Base-by-base conservation (phyloP, 2,113 vertebrate genomes). In the Hemiscyllium ocellatum region DNA sequence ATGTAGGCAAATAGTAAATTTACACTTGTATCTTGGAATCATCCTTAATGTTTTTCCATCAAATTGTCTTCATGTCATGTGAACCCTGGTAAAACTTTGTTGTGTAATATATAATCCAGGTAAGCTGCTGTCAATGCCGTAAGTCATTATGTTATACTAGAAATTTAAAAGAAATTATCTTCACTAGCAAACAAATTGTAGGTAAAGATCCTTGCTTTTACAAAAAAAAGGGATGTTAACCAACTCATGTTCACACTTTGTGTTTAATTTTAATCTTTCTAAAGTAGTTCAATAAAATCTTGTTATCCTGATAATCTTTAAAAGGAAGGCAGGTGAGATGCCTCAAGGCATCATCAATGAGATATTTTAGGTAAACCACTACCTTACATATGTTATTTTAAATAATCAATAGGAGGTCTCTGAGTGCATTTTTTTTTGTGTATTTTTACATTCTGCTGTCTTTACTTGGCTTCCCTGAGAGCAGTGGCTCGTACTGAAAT, bases 301-400 rank as follows among this genome's bases (percentile, higher is more conserved):
- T 15, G 68, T 94, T 94, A 42, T 94, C 66, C 24, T 50, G 15
- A 69, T 95, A 47, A 95, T 95, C 93, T 68, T 70, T 50, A 33
- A 8, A 33, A 68, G 29, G 66, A 50, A 70, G 68, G 42, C 68
- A 95, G 8, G 66, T 29, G 20, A 95, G 66, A 8, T 72, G 68
- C 93, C 93, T 72, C 22, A 69, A 95, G 42, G 68, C 22, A 72
- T 47, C 33, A 93, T 93, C 89, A 66, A 61, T 66, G 20, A 65
- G 33, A 66, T 50, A 50, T 17, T 95, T 69, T 95, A 95, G 70
- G 68, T 95, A 26, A 72, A 95, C 8, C 50, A 69, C 68, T 95
- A 70, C 93, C 93, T 72, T 95, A 42, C 22, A 95, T 56, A 72
- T 29, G 42, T 70, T 70, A 95, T 95, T 95, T 95, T 72, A 70